A percentile compares a stretch with the other conserved stretches of the same genome.
These are phyloP conservation scores for Agapornis roseicollis DNA, from an alignment of 2,113 vertebrate species.

Conservation along the genomic window DNA sequence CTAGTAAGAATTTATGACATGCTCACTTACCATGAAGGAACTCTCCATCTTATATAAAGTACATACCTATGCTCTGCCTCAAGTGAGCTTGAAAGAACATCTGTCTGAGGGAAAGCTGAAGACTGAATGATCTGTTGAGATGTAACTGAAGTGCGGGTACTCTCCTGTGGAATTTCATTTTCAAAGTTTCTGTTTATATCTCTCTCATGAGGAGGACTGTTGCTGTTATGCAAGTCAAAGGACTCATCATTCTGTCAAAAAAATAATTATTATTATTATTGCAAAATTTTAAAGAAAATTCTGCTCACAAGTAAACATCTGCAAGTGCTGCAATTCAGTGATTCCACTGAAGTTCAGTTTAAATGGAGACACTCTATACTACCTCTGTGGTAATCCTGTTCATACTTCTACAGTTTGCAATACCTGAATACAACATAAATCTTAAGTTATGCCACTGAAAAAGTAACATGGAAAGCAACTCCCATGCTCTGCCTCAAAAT, in stretches of 20 bases:
- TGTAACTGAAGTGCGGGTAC: slow-evolving; percentile 65
- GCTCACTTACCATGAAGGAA: neutral
- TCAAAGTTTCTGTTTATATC: slow-evolving; percentile 79
- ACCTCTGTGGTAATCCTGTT: neutral
- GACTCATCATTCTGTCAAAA: slow-evolving; percentile 61
- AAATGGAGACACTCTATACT: neutral
- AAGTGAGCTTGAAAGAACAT: slow-evolving; percentile 82
- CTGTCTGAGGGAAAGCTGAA: slow-evolving; percentile 73
- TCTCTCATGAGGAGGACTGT: slow-evolving; percentile 64
- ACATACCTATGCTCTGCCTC: slow-evolving; percentile 83
- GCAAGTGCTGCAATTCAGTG: neutral
- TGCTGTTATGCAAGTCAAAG: slow-evolving; percentile 74
- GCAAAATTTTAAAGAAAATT: neutral
- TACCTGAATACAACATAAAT: neutral
- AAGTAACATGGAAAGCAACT: neutral
- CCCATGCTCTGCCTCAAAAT: neutral
- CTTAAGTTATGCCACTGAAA: neutral
- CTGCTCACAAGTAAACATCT: neutral
- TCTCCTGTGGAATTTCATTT: slow-evolving; percentile 67
- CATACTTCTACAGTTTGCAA: neutral
- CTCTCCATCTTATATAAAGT: neutral
- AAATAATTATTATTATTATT: no score
- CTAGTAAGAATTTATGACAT: neutral
- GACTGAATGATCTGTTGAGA: slow-evolving; percentile 71
- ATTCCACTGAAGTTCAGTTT: neutral